A percentile compares a stretch with the other conserved stretches of the same genome.
Evolutionary conservation across 2,797 vertebrate genomes (phyloP).

Genomic region (Cryptoblepharus egeriae): DNA sequence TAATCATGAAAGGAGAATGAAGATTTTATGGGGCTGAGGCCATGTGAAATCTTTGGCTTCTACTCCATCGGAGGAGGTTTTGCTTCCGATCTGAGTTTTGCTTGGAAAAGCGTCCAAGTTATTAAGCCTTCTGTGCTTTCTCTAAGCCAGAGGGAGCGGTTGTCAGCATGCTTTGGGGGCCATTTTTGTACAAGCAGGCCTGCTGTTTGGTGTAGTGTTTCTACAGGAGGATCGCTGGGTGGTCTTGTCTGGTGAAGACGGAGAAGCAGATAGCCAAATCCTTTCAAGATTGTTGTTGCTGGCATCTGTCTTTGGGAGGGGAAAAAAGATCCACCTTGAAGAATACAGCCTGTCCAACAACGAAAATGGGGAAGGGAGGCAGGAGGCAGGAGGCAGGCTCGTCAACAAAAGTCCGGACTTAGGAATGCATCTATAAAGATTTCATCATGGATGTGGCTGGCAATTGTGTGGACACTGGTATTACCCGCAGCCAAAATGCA

Average conservation of each 20-base stretch:
- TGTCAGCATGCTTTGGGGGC: slow-evolving; percentile 57
- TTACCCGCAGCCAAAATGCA: too few species aligned
- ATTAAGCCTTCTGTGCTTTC: slow-evolving; percentile 54
- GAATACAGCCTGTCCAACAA: slow-evolving; percentile 38
- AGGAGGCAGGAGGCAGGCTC: background rate
- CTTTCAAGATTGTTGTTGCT: slow-evolving; percentile 72
- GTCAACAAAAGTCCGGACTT: background rate
- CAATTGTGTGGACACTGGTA: background rate
- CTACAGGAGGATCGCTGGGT: slow-evolving; percentile 73
- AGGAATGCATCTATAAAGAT: background rate
- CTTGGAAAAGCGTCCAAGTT: slow-evolving; percentile 45
- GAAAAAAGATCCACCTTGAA: slow-evolving; percentile 71
- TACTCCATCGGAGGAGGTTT: slow-evolving; percentile 36
- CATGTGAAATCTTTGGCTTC: slow-evolving; percentile 55
- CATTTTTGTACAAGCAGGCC: slow-evolving; percentile 57
- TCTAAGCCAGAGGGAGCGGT: slow-evolving; percentile 50
- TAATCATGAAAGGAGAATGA: slow-evolving; percentile 51
- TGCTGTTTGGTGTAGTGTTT: slow-evolving; percentile 69
- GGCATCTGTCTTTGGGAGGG: slow-evolving; percentile 68
- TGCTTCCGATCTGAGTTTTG: slow-evolving; percentile 53
- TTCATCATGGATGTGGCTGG: background rate
- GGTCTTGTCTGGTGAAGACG: slow-evolving; percentile 76
- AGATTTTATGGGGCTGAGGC: slow-evolving; percentile 53
- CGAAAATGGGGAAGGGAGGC: background rate
- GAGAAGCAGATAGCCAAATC: slow-evolving; percentile 74